Percentiles rank a stretch among this genome's conserved stretches.
These are phyloP conservation scores for Apodemia hepburni DNA, from an alignment of 2,888 invertebrate species.

Conservation along the genomic window DNA sequence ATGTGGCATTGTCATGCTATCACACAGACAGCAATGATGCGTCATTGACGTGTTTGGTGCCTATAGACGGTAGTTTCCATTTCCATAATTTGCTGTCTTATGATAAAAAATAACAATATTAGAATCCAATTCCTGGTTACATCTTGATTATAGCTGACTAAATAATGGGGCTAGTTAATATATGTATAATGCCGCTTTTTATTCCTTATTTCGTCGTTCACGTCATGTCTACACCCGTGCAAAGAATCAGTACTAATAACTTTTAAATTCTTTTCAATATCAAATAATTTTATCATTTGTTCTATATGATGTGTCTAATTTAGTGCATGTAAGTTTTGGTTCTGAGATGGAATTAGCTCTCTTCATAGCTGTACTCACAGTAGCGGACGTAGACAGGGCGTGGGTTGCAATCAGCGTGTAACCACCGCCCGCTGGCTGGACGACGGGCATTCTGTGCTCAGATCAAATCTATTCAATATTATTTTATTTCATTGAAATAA, in stretches of 20 bases:
- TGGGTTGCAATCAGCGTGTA: constrained; percentile 13
- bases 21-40: no score
- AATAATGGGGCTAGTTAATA: no score
- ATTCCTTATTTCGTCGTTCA: no score
- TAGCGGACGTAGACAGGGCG: constrained; percentile 11
- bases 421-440: constrained; percentile 10
- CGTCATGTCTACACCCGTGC: neutral
- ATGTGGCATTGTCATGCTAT: no score
- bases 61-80: no score
- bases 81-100: no score
- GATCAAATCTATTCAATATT: constrained; percentile 1
- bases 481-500: constrained; percentile 17
- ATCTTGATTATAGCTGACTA: no score
- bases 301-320: neutral
- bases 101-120: no score
- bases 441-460: neutral
- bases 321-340: neutral
- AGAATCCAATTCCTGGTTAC: no score
- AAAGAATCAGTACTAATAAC: neutral
- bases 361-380: constrained; percentile 2
- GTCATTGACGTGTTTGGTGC: no score
- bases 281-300: neutral
- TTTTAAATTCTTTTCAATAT: neutral
- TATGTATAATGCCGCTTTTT: no score
- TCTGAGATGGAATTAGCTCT: constrained; percentile 1